Evolutionary conservation across 2,797 vertebrate genomes (phyloP), one percentile per base, ranked within the genome.

Genomic region (Setipinna tenuifilis): DNA sequence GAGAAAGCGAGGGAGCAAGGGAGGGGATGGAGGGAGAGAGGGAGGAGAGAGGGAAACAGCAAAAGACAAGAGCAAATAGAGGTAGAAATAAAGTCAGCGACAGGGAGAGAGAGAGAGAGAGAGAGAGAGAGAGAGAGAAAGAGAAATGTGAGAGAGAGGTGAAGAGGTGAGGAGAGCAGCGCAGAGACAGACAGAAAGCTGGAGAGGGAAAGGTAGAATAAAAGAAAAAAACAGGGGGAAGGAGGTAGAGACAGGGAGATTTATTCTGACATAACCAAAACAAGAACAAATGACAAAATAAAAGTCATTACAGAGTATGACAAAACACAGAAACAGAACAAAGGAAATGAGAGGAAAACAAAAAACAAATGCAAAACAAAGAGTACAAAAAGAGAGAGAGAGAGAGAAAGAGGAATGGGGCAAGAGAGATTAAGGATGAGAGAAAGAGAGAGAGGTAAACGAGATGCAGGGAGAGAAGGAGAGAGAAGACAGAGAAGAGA

Each of bases 361-460:
- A 78, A 71, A 71, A 65, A 44, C 87, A 58, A 89, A 83, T 4
- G 9, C 31, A 82, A 35, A 19, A 50, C 10, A 46, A 57, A 25
- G 23, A 23, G 61, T 65, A 23, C 19, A 65, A 65, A 87, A 86
- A 48, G 83, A 81, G 25, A 50, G 58, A 80, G 23, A 68, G 48
- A 84, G 35, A 82, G 44, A 57, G 9, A 50, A 23, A 81, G 58
- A 50, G 62, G 82, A 59, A 84, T 78, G 83, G 58, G 21, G 58
- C 68, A 21, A 83, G 57, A 88, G 35, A 44, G 50, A 82, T 41
- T 50, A 71, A 87, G 54, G 89, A 84, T 2, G n/a, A 21, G 58
- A 21, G 17, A 35, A 17, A 31, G 25, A n/a, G 50, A 54, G 7
- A 54, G 17, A 59, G 58, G 50, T 54, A 54, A 54, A 54, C 50